A percentile compares a stretch with the other conserved stretches of the same genome.
Evolutionary conservation across 2,888 invertebrate genomes (phyloP).

Genomic region (Sesia apiformis): DNA sequence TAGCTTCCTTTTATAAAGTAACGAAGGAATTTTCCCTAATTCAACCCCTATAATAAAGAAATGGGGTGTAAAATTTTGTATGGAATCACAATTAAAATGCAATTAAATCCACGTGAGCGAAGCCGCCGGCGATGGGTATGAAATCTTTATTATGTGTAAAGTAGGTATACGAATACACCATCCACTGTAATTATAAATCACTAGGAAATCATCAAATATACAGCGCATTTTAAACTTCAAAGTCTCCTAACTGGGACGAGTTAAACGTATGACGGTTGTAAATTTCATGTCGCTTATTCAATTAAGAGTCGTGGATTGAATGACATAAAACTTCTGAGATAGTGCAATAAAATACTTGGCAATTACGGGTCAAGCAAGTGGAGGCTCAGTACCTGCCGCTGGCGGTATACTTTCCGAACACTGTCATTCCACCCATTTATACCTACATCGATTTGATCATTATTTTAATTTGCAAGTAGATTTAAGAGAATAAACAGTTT

Average conservation of each 20-base stretch:
- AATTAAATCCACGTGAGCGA: neutral
- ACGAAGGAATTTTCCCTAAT: too few species aligned
- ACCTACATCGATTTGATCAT: too few species aligned
- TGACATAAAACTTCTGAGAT: conserved; percentile 68
- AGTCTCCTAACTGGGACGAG: conserved; percentile 47
- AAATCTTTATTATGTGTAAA: too few species aligned
- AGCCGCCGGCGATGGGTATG: too few species aligned
- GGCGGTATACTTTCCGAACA: neutral
- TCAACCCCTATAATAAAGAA: too few species aligned
- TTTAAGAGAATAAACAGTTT: too few species aligned
- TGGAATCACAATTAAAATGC: neutral
- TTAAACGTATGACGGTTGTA: conserved; percentile 61
- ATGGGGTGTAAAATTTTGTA: too few species aligned
- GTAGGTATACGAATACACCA: too few species aligned
- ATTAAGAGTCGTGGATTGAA: conserved; percentile 68
- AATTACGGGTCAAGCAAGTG: conserved; percentile 57
- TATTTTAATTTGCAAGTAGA: too few species aligned
- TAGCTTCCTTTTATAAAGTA: too few species aligned
- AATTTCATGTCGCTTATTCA: conserved; percentile 68
- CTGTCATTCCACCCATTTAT: neutral
- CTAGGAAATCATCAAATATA: neutral
- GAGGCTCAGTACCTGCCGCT: conserved; percentile 26
- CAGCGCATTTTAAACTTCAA: conserved; percentile 17
- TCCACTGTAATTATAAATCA: too few species aligned
- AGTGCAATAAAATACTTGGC: conserved; percentile 65